Evolutionary conservation across 30 jellyfish, hydroid and myxozoan species (phyloP).

Genomic region (Rhopilema esculentum): DNA sequence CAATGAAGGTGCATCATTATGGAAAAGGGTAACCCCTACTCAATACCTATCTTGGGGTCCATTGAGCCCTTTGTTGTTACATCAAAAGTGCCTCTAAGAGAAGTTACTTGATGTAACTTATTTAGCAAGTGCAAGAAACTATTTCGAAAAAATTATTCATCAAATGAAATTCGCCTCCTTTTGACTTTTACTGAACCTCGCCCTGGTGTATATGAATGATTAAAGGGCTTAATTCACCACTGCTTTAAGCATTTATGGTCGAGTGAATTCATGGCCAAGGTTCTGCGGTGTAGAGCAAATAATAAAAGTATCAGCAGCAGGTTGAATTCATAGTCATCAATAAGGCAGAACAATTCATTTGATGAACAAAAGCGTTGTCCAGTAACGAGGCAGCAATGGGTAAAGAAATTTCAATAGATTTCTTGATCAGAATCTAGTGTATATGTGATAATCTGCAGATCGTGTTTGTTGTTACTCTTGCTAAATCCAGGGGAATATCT

Average conservation of each 20-base stretch:
- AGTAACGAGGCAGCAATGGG: not conserved
- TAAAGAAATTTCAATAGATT: not conserved
- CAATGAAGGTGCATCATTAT: no score
- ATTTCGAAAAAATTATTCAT: no score
- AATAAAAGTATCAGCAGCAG: conserved; percentile 23
- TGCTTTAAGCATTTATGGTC: conserved; percentile 11
- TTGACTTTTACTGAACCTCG: not conserved
- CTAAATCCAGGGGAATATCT: no score
- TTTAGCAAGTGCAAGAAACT: no score
- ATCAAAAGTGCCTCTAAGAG: no score
- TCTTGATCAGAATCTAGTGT: not conserved
- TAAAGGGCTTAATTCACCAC: conserved; percentile 16
- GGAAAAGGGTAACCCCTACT: no score
- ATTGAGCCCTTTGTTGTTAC: no score
- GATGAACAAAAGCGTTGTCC: not conserved
- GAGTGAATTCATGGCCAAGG: not conserved
- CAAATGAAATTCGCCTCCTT: not conserved
- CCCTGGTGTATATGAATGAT: not conserved
- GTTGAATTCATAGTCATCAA: conserved; percentile 36
- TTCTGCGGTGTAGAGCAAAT: conserved; percentile 8
- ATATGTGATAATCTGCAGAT: no score
- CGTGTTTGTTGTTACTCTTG: no score
- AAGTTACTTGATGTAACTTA: no score
- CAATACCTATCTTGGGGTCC: no score
- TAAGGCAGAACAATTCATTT: not conserved